Evolutionary conservation across 2,888 invertebrate species (phyloP).

Genomic region (Drosophila acutilabella): DNA sequence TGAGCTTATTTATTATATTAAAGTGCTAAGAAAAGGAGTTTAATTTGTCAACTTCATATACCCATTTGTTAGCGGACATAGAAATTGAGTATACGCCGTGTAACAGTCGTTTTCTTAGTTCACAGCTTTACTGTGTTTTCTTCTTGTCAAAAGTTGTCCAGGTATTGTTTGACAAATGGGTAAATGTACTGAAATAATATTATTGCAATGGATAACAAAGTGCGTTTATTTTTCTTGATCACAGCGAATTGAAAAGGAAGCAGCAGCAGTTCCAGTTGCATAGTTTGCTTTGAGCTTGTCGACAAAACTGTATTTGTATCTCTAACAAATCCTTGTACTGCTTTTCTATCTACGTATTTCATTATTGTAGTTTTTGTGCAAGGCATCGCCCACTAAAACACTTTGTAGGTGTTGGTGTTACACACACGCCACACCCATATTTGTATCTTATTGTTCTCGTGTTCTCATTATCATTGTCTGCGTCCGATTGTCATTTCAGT

Average conservation of each 20-base stretch:
- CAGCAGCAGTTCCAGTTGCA: too few relatives aligned
- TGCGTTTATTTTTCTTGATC: too few relatives aligned
- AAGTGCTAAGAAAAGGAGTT: not conserved
- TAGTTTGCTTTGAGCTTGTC: too few relatives aligned
- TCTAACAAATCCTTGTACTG: conserved; percentile 8
- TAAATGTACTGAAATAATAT: not conserved
- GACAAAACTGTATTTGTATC: not conserved
- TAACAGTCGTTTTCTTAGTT: conserved; percentile 7
- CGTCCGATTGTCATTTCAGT: conserved; percentile 47
- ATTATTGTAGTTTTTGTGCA: conserved; percentile 14
- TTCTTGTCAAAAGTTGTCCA: conserved; percentile 56
- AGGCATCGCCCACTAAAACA: conserved; percentile 23
- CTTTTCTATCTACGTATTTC: conserved; percentile 12
- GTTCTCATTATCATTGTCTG: conserved; percentile 28
- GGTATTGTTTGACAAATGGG: not conserved
- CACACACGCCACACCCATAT: not conserved
- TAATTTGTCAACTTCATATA: conserved; percentile 17
- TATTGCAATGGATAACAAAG: too few relatives aligned
- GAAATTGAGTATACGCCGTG: conserved; percentile 45
- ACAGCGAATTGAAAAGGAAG: too few relatives aligned
- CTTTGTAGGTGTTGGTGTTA: conserved; percentile 37
- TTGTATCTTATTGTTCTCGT: conserved; percentile 9
- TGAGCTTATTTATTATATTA: not conserved
- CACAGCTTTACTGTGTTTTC: not conserved
- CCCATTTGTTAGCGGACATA: conserved; percentile 22